Percentiles rank a stretch among this genome's conserved stretches.
Evolutionary conservation across 2,888 invertebrate species (phyloP).

Genomic region (Drosophila multiciliata): DNA sequence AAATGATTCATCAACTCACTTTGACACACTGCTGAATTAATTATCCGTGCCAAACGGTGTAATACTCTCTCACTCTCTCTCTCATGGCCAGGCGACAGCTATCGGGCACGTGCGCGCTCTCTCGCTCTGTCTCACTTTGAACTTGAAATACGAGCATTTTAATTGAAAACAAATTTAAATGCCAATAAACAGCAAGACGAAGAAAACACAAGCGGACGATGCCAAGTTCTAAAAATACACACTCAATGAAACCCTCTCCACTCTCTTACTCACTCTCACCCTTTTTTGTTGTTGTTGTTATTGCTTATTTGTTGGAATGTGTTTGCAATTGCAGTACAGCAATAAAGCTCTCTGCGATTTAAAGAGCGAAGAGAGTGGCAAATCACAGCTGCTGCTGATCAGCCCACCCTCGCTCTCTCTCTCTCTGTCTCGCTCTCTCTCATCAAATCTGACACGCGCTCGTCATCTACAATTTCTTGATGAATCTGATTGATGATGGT

Average conservation of each 20-base stretch:
- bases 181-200: constrained; percentile 48
- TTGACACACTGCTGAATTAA: constrained; percentile 74
- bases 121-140: constrained; percentile 47
- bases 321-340: constrained; percentile 18
- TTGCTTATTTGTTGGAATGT: constrained; percentile 1
- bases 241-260: constrained; percentile 5
- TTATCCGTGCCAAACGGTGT: constrained; percentile 32
- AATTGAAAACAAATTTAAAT: constrained; percentile 63
- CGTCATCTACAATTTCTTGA: constrained; percentile 47
- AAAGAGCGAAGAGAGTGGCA: neutral
- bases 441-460: constrained; percentile 13
- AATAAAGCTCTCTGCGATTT: constrained; percentile 4
- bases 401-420: neutral
- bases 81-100: neutral
- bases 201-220: constrained; percentile 8
- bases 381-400: constrained; percentile 20
- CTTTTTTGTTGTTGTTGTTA: neutral
- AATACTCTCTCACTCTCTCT: neutral
- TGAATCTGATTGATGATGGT: constrained; percentile 66
- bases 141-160: constrained; percentile 64
- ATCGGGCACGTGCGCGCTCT: constrained; percentile 55
- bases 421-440: constrained; percentile 5
- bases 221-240: constrained; percentile 35
- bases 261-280: neutral
- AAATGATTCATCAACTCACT: constrained; percentile 64